Evolutionary conservation across 2,888 invertebrate genomes (phyloP), one percentile per base, ranked within the genome.

Genomic region (Drosophila mayaguana): DNA sequence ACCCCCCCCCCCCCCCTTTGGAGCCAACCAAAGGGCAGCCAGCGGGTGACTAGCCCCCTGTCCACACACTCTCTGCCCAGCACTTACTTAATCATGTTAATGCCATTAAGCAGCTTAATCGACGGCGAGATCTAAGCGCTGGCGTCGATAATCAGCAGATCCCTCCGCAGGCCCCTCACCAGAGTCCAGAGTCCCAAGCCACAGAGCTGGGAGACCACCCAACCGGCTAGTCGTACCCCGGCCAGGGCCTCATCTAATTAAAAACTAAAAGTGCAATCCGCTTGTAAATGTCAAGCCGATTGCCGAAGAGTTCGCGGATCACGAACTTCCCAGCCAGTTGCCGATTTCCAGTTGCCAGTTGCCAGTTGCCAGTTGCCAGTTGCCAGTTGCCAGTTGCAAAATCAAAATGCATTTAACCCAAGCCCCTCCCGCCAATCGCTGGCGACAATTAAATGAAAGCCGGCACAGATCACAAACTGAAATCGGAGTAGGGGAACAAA

Each of bases 41-140:
- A 65, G 71, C 71, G 76, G 70, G 65, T 65, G 70, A 48, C 18
- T 28, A 11, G 36, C 6, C 43, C 18, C 46, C 38, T 43, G 43
- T 7, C 38, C 38, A 48, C 42, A 48, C 42, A 28, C 18, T 42
- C 42, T 4, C 32, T 28, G 20, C 34, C 54, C 25, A 38, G 48
- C 80, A 74, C 79, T 72, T 78, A 65, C 69, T 86, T 86, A 87
- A 87, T 89, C 82, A 89, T 80, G 85, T 84, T 87, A 87, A 89
- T 87, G 88, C 80, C 82, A 87, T 87, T 89, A 89, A 87, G 88
- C 89, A 80, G 86, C 86, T 89, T 84, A 84, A 86, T 89, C 86
- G 86, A 87, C 86, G 86, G 86, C 86, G 72, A 87, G 88, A 89
- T 87, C 89, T 89, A 85, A 89, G 88, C 77, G 38, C 70, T 66